Base-by-base conservation (phyloP, 1,140 invertebrate species). In the Lerema accius region DNA sequence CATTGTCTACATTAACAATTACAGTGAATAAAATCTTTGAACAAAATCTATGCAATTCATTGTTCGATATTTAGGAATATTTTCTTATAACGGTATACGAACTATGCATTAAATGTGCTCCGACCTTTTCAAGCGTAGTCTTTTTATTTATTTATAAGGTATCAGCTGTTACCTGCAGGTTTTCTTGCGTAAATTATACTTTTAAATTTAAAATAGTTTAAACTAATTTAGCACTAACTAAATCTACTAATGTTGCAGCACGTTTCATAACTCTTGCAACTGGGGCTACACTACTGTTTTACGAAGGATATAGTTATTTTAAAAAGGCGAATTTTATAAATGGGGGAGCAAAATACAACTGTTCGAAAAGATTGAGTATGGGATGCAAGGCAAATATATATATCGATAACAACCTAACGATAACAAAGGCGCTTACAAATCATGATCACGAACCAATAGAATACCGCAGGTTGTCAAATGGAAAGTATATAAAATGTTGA, bases 361-460 rank as follows among this genome's bases (percentile, higher is more conserved):
- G 73, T 23, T 70, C 65, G 0, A 64, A 35, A 10, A 63, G 39
- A 13, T 13, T 10, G 4, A 46, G 19, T 9, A 71, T 53, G 23
- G 11, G 43, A 0, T 77, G 71, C 53, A 70, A 42, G 19, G 69
- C 74, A 6, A 17, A 50, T 11, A 28, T 69, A 0, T 50, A 69
- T 11, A 9, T 75, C 7, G 39, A 40, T 0, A 40, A 42, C 2
- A 17, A 61, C 14, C 43, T 62, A 4, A 39, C 51, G 4, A 66
- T 77, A n/a, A 19, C 63, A 13, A 70, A 59, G 15, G 45, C 45
- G 4, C 11, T 49, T 0, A 55, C 23, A 0, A 17, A 59, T 0
- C 74, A 77, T 40, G 68, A 66, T 50, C 71, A 77, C 51, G 61
- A 63, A 26, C 82, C 72, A 0, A 39, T 70, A 0, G 43, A 61